Conservation (phyloP, 1,140 invertebrate species). For the Zaprionus kolodkinae region DNA sequence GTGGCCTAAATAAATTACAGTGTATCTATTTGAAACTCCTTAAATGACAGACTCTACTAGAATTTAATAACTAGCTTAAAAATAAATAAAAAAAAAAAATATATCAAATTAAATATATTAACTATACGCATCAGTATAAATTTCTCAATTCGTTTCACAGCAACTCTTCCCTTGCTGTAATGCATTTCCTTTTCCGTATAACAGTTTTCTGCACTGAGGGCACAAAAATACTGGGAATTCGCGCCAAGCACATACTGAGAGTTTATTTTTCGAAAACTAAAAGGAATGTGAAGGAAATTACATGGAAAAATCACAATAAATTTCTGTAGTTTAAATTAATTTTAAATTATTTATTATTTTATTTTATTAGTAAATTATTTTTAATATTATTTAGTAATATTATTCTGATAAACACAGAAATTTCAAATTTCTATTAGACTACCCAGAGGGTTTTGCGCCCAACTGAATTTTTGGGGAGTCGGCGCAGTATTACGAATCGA, state of each 20-base stretch:
- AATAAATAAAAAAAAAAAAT: too few species aligned
- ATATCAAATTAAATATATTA: too few species aligned
- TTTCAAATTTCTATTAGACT: slow-evolving; percentile 54
- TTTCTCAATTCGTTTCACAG: neutral
- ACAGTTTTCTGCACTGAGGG: slow-evolving; percentile 40
- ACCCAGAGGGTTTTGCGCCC: slow-evolving; percentile 33
- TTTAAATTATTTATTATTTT: neutral
- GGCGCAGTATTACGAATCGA: slow-evolving; percentile 62
- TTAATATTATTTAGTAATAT: neutral
- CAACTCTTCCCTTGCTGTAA: neutral
- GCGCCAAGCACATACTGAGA: too few species aligned
- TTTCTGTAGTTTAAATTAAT: neutral
- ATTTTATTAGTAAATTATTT: neutral
- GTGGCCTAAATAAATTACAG: too few species aligned
- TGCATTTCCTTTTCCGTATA: slow-evolving; percentile 38
- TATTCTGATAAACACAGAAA: too few species aligned
- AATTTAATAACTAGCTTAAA: too few species aligned
- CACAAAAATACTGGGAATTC: slow-evolving; percentile 72
- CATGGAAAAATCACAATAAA: too few species aligned
- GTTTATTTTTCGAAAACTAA: slow-evolving; percentile 35
- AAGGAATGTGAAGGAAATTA: neutral
- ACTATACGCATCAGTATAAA: too few species aligned
- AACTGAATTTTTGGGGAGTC: slow-evolving; percentile 43
- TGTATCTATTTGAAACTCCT: too few species aligned
- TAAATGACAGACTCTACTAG: too few species aligned